These are phyloP conservation scores for Solen grandis DNA, from an alignment of 1,140 invertebrate genomes.

Conservation along the genomic window DNA sequence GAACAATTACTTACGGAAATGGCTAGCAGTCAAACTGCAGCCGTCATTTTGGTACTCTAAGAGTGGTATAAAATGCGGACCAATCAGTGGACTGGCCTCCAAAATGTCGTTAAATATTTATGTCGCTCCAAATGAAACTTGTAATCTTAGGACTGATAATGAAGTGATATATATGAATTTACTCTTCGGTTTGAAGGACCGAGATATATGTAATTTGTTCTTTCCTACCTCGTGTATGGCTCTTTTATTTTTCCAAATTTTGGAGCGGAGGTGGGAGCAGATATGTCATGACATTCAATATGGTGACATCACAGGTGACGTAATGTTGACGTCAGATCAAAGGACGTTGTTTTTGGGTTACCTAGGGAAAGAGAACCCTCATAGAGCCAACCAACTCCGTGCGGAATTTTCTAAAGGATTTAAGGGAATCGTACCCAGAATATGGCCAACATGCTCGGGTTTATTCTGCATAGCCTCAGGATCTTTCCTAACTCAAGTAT, in stretches of 20 bases:
- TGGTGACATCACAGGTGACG: slow-evolving; percentile 5
- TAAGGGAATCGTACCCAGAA: slow-evolving; percentile 25
- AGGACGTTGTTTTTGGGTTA: neutral
- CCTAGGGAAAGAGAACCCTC: neutral
- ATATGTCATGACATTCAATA: slow-evolving; percentile 47
- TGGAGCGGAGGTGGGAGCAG: slow-evolving; percentile 46
- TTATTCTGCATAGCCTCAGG: slow-evolving; percentile 38
- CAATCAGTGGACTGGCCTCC: slow-evolving; percentile 26
- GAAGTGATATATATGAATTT: slow-evolving; percentile 45
- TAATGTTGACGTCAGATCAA: neutral
- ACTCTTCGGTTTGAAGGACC: slow-evolving; percentile 50
- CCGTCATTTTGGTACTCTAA: neutral
- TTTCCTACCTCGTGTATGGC: slow-evolving; percentile 52
- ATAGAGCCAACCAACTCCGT: slow-evolving; percentile 32
- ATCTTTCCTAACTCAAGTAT: slow-evolving; percentile 21
- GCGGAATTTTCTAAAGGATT: slow-evolving; percentile 42
- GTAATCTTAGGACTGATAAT: slow-evolving; percentile 13
- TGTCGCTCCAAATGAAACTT: neutral
- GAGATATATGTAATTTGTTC: slow-evolving; percentile 55
- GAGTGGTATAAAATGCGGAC: slow-evolving; percentile 22
- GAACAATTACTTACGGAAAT: slow-evolving; percentile 40
- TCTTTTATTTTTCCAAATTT: slow-evolving; percentile 48
- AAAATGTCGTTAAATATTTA: slow-evolving; percentile 12
- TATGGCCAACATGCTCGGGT: slow-evolving; percentile 49
- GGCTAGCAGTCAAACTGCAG: neutral